phyloP scores from a whole-genome alignment of 1,140 invertebrate species.

The Aphaenogaster ashmeadi region DNA sequence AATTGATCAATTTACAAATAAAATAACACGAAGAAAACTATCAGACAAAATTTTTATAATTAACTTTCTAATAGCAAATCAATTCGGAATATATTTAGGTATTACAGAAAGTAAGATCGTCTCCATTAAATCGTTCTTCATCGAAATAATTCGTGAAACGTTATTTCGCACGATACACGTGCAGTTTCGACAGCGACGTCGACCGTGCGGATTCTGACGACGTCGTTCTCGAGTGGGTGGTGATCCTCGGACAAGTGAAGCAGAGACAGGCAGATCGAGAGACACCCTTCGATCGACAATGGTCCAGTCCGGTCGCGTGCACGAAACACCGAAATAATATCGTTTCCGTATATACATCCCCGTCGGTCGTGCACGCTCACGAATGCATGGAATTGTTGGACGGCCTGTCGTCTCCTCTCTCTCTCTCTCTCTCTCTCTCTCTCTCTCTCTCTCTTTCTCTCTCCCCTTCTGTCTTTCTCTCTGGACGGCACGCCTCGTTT shows the following conservation, averaged over 20 bases:
- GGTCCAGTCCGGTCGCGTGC: neutral
- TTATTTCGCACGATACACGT: neutral
- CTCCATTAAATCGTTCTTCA: neutral
- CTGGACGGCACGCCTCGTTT: constrained; percentile 56
- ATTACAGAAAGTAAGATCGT: neutral
- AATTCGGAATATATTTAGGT: neutral
- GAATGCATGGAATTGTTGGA: constrained; percentile 51
- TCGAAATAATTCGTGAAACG: neutral
- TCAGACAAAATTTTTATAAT: neutral
- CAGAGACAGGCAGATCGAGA: neutral
- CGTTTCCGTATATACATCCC: constrained; percentile 20
- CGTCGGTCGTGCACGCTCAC: constrained; percentile 21
- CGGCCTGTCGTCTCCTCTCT: neutral
- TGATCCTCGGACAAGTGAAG: neutral
- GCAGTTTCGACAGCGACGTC: neutral
- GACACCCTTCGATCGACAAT: constrained; percentile 26
- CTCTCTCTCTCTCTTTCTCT: neutral
- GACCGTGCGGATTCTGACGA: neutral
- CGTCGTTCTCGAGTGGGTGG: neutral
- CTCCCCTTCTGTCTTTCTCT: neutral
- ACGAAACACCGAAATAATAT: constrained; percentile 56
- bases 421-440: neutral
- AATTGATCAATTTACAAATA: neutral
- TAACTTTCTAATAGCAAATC: neutral
- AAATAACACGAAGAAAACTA: neutral